Evolutionary conservation across 2,113 vertebrate species (phyloP), one percentile per base, ranked within the genome.

Genomic region (Hippocampus zosterae): DNA sequence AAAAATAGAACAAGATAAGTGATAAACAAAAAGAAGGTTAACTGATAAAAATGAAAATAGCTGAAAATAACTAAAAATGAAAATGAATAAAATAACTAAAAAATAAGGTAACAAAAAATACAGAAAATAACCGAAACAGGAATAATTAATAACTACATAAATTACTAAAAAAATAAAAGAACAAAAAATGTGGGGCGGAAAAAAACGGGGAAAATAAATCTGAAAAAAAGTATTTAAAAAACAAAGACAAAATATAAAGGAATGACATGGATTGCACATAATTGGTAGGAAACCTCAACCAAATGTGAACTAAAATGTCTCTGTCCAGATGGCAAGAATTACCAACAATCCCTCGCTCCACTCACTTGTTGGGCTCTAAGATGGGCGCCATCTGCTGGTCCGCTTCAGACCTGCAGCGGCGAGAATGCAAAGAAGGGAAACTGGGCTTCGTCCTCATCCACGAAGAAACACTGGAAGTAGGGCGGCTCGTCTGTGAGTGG

Each of bases 381-480:
- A 60, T 18, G 27, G 57, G 27, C 15, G 61, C 18, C 21, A 63
- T 73, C 68, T 83, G 57, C 29, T 69, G 46, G 55, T 63, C 19
- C 42, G 68, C 37, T 46, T 92, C 87, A 93, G 48, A 90, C 80
- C 44, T 90, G 84, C 62, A 92, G 74, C 0, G 91, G 91, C 12
- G 91, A 91, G 82, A 93, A 93, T 65, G 92, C 87, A 13, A 91
- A 93, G 82, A 92, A 89, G 0, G 92, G 91, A 78, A 92, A 92
- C 77, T 91, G 91, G 72, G 88, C 90, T 63, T 92, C 92, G 5
- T 92, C 91, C 73, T 93, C 92, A 13, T 93, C 92, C 85, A 93
- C 90, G 69, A 92, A 93, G 87, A 93, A 92, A 75, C 92, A 93
- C 85, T 93, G 92, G 85, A 93, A 93, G 84, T 92, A 93, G 18